phyloP scores from a whole-genome alignment of 2,113 vertebrate species.

The Narcine bancroftii region DNA sequence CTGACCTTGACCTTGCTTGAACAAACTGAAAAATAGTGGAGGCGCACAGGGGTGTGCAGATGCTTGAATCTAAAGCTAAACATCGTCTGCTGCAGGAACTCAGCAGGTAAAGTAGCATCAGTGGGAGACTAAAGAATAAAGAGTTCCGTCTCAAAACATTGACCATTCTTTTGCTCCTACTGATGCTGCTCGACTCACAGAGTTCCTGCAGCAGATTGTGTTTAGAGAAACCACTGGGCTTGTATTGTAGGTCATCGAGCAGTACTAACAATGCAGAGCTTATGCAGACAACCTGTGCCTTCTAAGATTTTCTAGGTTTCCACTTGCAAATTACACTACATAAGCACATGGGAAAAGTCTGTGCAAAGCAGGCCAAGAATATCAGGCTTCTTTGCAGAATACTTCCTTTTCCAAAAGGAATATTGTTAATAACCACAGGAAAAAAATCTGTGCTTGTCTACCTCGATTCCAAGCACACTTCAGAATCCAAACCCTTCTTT shows the following conservation, averaged over 20 bases:
- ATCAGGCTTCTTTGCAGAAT: background rate
- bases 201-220: too few species aligned
- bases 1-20: too few species aligned
- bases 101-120: too few species aligned
- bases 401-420: background rate
- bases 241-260: background rate
- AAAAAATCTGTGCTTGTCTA: background rate
- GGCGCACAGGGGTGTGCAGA: too few species aligned
- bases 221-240: background rate
- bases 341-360: background rate
- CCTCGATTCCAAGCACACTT: background rate
- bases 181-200: too few species aligned
- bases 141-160: too few species aligned
- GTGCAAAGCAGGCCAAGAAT: background rate
- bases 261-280: background rate
- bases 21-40: too few species aligned
- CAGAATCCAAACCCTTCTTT: background rate
- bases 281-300: slow-evolving; percentile 6
- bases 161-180: too few species aligned
- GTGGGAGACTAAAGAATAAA: too few species aligned
- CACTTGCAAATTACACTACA: slow-evolving; percentile 27
- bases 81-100: too few species aligned
- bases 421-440: slow-evolving; percentile 21
- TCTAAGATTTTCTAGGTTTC: background rate
- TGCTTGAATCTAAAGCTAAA: too few species aligned